Conservation (phyloP, 92 coral and sea anemone genomes). For the Phenganax subtilis region DNA sequence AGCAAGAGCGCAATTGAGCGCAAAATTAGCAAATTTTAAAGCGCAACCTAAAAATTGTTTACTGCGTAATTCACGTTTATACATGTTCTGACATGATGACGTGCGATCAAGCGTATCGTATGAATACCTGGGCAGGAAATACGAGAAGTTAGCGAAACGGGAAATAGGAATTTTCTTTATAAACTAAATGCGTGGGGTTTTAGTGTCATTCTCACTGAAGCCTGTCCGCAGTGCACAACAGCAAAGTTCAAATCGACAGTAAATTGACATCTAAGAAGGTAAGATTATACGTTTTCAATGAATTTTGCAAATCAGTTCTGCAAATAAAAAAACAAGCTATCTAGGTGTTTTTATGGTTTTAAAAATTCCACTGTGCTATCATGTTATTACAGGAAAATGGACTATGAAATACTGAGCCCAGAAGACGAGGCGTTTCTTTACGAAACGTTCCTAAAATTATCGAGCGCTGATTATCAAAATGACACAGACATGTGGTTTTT, state of each 20-base stretch:
- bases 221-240: not conserved
- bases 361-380: no score
- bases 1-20: no score
- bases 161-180: conserved; percentile 4
- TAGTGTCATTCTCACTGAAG: conserved; percentile 1
- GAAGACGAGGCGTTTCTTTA: conserved; percentile 29
- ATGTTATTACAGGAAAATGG: not conserved
- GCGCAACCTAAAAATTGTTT: not conserved
- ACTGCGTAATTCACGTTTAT: not conserved
- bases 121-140: conserved; percentile 19
- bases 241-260: not conserved
- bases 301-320: no score
- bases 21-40: not conserved
- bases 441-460: conserved; percentile 19
- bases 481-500: not conserved
- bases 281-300: not conserved
- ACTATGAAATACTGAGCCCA: not conserved
- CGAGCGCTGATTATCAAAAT: not conserved
- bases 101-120: conserved; percentile 21
- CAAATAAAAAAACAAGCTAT: no score
- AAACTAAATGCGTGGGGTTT: conserved; percentile 27
- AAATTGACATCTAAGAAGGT: no score
- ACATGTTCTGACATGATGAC: conserved; percentile 17
- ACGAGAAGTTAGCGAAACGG: conserved; percentile 4
- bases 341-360: no score